Base-by-base conservation (phyloP, 2,888 invertebrate species). In the Cryptosula pallasiana region DNA sequence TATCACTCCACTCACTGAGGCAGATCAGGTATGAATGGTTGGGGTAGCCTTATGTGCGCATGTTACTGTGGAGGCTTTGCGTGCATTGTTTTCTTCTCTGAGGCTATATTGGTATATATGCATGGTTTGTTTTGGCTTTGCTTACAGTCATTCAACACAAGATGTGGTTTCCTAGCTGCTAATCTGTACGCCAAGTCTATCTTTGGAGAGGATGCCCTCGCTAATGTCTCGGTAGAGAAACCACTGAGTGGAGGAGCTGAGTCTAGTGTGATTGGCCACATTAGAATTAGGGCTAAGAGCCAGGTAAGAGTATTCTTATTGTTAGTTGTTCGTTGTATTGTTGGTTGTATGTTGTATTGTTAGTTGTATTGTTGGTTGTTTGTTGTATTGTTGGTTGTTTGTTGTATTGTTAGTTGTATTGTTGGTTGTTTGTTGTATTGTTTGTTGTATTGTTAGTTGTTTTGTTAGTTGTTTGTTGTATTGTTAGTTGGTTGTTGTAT, bases 91-190 rank as follows among this genome's bases (percentile, higher is more conserved):
- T n/a, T n/a, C n/a, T n/a, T n/a, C n/a, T n/a, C n/a, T n/a, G n/a
- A n/a, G n/a, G n/a, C n/a, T n/a, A n/a, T n/a, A n/a, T n/a, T n/a
- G n/a, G n/a, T n/a, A n/a, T n/a, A n/a, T n/a, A n/a, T n/a, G n/a
- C n/a, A n/a, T n/a, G n/a, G n/a, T n/a, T n/a, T n/a, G n/a, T n/a
- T 55, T 5, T 55, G 23, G 20, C 25, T 55, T 25, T n/a, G 9
- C 23, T 25, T 77, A 0, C 84, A 91, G 90, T 95, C 95, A 0
- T 87, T 98, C 72, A 92, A 93, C 0, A 98, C 98, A 0, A 95
- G 98, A 79, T 99, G 99, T 86, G 98, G 98, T 3, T 99, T 99
- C 87, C 94, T 99, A 94, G 98, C 98, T 3, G 99, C 99, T 63
- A 99, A 99, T 85, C 90, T 99, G 89, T 99, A 99, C 87, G 98